Conservation (phyloP, 2,797 vertebrate genomes). For the Nyctibius grandis region DNA sequence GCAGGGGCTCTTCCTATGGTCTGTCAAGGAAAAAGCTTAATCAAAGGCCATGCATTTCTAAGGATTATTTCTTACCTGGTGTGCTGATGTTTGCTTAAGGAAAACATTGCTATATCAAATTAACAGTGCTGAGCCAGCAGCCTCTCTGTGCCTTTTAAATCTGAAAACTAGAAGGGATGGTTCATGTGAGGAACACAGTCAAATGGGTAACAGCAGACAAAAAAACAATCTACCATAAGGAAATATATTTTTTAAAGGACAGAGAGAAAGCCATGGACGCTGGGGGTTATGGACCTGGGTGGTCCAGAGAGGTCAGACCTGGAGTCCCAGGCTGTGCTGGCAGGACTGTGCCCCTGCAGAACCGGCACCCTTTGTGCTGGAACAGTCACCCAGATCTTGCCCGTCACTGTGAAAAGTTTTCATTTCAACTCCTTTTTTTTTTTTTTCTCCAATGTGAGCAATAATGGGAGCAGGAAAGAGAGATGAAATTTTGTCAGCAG, state of each 20-base stretch:
- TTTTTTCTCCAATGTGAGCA: not conserved
- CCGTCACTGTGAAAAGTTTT: not conserved
- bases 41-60: not conserved
- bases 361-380: not conserved
- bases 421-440: not conserved
- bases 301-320: not conserved
- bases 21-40: not conserved
- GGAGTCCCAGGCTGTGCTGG: not conserved
- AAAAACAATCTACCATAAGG: not conserved
- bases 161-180: not conserved
- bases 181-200: not conserved
- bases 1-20: not conserved
- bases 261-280: not conserved
- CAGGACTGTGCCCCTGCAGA: not conserved
- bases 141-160: not conserved
- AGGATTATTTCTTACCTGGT: not conserved
- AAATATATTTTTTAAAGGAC: not conserved
- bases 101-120: not conserved
- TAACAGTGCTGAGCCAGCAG: not conserved
- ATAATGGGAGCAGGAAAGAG: not conserved
- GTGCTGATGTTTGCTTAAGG: not conserved
- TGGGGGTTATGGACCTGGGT: not conserved
- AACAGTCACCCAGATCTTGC: not conserved
- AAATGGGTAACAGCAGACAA: not conserved
- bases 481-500: not conserved